Conservation (phyloP, 2,113 vertebrate genomes). For the Rattus rattus region DNA sequence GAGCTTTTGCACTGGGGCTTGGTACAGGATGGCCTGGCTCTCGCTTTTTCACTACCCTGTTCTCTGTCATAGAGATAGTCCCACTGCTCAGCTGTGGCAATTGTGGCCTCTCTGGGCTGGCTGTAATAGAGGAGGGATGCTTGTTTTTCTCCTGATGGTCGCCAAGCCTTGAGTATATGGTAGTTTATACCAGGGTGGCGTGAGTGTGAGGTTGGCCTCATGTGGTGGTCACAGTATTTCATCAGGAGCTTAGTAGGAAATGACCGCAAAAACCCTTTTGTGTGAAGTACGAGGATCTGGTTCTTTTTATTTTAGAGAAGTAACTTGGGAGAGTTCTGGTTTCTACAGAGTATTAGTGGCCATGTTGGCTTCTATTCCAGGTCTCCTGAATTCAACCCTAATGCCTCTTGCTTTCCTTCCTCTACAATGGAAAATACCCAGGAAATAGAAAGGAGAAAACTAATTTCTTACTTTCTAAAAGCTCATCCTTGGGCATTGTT, state of each 20-base stretch:
- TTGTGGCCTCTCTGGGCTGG: neutral
- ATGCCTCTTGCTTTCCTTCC: neutral
- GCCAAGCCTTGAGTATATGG: neutral
- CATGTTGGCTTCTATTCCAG: neutral
- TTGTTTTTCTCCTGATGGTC: neutral
- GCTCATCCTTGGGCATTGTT: neutral
- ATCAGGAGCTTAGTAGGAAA: neutral
- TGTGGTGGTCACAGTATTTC: neutral
- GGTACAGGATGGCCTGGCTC: too few relatives aligned
- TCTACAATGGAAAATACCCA: neutral
- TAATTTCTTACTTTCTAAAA: conserved; percentile 3
- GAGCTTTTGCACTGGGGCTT: neutral
- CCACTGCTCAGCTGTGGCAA: neutral
- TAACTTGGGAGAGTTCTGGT: neutral
- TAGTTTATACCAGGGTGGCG: neutral
- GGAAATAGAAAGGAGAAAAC: neutral
- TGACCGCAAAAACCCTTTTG: neutral
- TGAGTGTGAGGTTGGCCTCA: neutral
- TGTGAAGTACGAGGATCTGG: neutral
- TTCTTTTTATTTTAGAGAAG: conserved; percentile 31
- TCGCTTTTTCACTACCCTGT: neutral
- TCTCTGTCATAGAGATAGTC: neutral
- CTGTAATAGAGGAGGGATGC: neutral
- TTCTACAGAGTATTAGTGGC: neutral
- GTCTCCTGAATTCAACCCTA: neutral